Evolutionary conservation across 2,113 vertebrate species (phyloP), one percentile per base, ranked within the genome.

Genomic region (Sinosuthora webbiana): DNA sequence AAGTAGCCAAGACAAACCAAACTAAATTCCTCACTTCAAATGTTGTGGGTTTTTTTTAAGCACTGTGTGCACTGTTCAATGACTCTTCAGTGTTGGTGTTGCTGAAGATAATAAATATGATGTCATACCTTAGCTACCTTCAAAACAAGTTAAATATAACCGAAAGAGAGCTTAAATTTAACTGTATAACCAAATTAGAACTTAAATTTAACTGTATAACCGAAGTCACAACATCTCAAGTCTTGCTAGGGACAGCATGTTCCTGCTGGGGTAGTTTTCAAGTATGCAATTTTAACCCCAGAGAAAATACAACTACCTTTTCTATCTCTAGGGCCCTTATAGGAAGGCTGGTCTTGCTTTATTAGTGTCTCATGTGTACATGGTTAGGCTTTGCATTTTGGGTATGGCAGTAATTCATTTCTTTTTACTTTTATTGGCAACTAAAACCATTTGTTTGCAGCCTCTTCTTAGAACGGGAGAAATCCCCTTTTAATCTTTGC

Each of bases 401-500:
- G 11, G 9, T 47, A 68, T 1, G 8, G 42, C 23, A 82, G 6
- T 59, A 41, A 27, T 28, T 92, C 11, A n/a, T 81, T 62, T 95
- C 27, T 64, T n/a, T 87, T 14, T 15, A 2, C 41, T 53, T 93
- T 12, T 52, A 8, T 80, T 96, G 68, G 25, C 86, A 94, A 90
- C 45, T 90, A 25, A 30, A 83, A 22, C 7, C 45, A 55, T 74
- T 93, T 92, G 22, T 96, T 95, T 67, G 25, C 22, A 67, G 47
- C n/a, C 30, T 42, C 19, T 68, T 65, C 33, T 92, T 85, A 69
- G 80, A 87, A 63, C 39, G 70, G 39, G 24, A 88, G 82, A 52
- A 44, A 35, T 55, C 10, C 11, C 24, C 41, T 90, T 95, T 83
- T 90, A 83, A 89, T 93, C 79, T 97, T 95, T 73, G 42, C 33